These are phyloP conservation scores for Zapornia atra DNA, from an alignment of 2,113 vertebrate species.

Conservation along the genomic window DNA sequence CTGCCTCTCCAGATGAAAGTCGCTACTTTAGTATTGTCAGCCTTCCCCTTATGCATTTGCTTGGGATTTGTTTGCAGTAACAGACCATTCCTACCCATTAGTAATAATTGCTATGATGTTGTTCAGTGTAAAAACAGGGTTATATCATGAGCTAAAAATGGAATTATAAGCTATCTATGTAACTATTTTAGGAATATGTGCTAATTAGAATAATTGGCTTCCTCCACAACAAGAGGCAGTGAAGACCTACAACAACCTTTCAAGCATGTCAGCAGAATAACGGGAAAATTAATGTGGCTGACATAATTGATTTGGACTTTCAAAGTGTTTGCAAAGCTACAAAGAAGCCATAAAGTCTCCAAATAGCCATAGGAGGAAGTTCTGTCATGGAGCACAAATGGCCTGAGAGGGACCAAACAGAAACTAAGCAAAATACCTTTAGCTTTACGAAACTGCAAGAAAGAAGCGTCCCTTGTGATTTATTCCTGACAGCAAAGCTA, in stretches of 20 bases:
- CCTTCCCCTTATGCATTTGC: background rate
- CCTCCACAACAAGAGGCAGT: background rate
- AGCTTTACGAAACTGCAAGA: background rate
- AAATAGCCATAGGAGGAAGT: background rate
- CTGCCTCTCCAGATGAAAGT: background rate
- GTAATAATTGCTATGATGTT: background rate
- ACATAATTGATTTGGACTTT: background rate
- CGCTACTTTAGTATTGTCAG: background rate
- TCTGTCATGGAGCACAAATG: background rate
- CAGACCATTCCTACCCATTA: background rate
- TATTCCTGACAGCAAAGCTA: background rate
- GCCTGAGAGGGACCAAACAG: background rate
- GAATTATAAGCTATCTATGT: background rate
- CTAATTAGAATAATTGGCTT: background rate
- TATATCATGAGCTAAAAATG: background rate
- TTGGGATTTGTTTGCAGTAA: background rate
- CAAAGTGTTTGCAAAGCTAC: background rate
- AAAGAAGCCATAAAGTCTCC: background rate
- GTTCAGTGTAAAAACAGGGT: background rate
- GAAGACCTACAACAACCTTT: background rate
- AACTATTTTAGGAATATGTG: background rate
- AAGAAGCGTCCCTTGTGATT: background rate
- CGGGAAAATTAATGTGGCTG: background rate
- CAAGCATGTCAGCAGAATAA: background rate
- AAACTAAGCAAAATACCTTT: background rate